These are phyloP conservation scores for Antheraea pernyi DNA, from an alignment of 1,140 invertebrate genomes.

Conservation along the genomic window DNA sequence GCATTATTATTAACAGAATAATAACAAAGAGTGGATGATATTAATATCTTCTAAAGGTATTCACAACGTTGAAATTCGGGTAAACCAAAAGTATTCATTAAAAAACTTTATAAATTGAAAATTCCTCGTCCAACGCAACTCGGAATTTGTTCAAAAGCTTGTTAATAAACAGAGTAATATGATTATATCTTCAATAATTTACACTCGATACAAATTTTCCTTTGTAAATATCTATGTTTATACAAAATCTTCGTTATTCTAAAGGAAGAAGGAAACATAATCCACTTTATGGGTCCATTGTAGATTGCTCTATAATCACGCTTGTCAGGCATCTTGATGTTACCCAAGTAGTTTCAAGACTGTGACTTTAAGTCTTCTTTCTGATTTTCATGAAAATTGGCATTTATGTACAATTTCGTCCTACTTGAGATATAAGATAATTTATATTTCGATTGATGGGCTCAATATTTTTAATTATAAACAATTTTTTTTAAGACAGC, in stretches of 20 bases:
- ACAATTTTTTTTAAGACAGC: too few species aligned
- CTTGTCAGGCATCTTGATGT: background rate
- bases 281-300: background rate
- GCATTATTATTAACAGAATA: background rate
- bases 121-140: background rate
- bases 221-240: background rate
- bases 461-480: too few species aligned
- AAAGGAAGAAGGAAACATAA: background rate
- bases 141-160: background rate
- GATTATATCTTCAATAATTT: conserved; percentile 1
- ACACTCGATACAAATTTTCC: background rate
- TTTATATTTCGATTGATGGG: too few species aligned
- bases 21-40: background rate
- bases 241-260: background rate
- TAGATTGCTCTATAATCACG: background rate
- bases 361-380: too few species aligned
- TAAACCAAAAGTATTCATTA: conserved; percentile 4
- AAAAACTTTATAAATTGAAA: conserved; percentile 1
- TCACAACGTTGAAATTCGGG: background rate
- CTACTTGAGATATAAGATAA: too few species aligned
- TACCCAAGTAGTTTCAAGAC: background rate
- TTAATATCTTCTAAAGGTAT: background rate
- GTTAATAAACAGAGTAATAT: background rate
- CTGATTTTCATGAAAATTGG: too few species aligned
- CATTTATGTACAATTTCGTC: too few species aligned